Evolutionary conservation across 2,797 vertebrate species (phyloP), one percentile per base, ranked within the genome.

Genomic region (Sphaeramia orbicularis): DNA sequence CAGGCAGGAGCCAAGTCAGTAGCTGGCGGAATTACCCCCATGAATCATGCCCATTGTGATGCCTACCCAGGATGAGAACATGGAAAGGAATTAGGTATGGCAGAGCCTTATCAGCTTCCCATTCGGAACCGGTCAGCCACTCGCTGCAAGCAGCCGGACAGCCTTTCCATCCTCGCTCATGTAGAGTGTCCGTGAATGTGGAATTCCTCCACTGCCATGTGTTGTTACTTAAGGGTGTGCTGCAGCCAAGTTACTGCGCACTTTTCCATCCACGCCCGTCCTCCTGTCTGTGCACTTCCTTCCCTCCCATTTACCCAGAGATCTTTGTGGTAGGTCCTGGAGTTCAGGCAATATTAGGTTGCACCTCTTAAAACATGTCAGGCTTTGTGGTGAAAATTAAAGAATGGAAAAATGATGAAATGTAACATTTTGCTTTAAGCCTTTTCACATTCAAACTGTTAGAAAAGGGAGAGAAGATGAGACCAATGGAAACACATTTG

Each of bases 241-340:
- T 85, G 83, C 90, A 91, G 94, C 93, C 92, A 92, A 94, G 93
- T 89, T 80, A 69, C 89, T 81, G 91, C 87, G 91, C 94, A 93
- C 93, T 96, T 96, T 96, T 95, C 96, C 96, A 95, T 94, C 94
- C 95, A 96, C 96, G 90, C 96, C 96, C 95, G 94, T 94, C 93
- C 95, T 96, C 94, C 95, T 96, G 95, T 94, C 94, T 94, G 86
- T 96, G 90, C 89, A 95, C 94, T 96, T 97, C 96, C 95, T 97
- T 95, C 94, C 94, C 94, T 93, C 93, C 57, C 94, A 93, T 94
- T 95, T 96, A 96, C 94, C 93, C 93, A 95, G 94, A 95, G 94
- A 92, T 91, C 95, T 95, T 95, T 92, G 92, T 95, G 95, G 94
- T 95, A 91, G 94, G 93, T 94, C 93, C 86, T 87, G 91, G 92